Percentiles rank a stretch among this genome's conserved stretches.
These are phyloP conservation scores for Chaenogobius annularis DNA, from an alignment of 2,113 vertebrate species.

Conservation along the genomic window DNA sequence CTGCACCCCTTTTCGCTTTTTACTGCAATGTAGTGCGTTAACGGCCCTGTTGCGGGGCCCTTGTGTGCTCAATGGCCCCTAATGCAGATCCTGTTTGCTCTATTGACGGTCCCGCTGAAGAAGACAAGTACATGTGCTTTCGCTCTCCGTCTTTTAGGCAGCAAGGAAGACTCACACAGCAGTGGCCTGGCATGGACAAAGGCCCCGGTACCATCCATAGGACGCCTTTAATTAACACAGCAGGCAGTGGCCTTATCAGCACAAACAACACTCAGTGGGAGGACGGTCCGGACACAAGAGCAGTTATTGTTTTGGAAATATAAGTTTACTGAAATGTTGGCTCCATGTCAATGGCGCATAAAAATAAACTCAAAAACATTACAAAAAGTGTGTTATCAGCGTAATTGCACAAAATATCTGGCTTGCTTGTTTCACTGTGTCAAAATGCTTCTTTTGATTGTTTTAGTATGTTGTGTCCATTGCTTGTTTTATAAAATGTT, in stretches of 20 bases:
- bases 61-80: constrained; percentile 7
- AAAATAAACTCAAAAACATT: too few species aligned
- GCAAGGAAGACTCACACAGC: constrained; percentile 62
- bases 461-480: too few species aligned
- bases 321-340: too few species aligned
- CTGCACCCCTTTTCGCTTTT: neutral
- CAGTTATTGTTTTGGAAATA: neutral
- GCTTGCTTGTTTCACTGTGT: too few species aligned
- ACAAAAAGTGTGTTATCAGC: too few species aligned
- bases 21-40: neutral
- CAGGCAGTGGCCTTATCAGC: neutral
- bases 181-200: constrained; percentile 40
- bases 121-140: constrained; percentile 58
- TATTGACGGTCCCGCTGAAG: constrained; percentile 48
- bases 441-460: too few species aligned
- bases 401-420: too few species aligned
- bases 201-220: neutral
- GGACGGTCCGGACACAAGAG: neutral
- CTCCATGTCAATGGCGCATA: too few species aligned
- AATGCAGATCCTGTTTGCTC: constrained; percentile 49
- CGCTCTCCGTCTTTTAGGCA: constrained; percentile 28
- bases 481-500: too few species aligned
- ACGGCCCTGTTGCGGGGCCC: constrained; percentile 7
- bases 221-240: neutral
- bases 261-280: neutral